These are phyloP conservation scores for Pyxicephalus adspersus DNA, from an alignment of 2,113 vertebrate genomes.

Conservation along the genomic window DNA sequence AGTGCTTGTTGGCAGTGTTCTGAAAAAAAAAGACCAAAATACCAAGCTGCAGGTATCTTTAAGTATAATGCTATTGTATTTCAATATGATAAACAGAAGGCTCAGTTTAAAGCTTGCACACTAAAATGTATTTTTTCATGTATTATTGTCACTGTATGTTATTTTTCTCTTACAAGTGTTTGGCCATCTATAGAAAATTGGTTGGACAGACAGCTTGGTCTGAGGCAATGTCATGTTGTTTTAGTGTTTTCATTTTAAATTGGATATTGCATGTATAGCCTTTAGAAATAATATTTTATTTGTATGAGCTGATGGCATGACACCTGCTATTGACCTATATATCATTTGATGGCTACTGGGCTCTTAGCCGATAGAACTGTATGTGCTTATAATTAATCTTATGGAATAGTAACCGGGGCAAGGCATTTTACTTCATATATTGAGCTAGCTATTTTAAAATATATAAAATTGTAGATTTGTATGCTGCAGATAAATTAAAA, in stretches of 20 bases:
- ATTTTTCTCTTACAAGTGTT: not conserved
- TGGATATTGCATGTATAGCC: constrained; percentile 29
- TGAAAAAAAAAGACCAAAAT: no score
- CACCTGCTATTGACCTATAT: constrained; percentile 43
- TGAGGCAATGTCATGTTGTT: constrained; percentile 7
- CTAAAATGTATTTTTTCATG: no score
- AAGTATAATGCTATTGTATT: no score
- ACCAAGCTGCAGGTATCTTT: no score
- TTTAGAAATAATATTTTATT: not conserved
- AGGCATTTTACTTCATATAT: not conserved
- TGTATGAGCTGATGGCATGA: constrained; percentile 18
- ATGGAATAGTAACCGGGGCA: not conserved
- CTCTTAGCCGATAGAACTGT: not conserved
- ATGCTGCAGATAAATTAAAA: no score
- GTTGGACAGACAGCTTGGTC: not conserved
- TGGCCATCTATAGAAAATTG: constrained; percentile 1
- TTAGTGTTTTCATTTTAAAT: constrained; percentile 20
- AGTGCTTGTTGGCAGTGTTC: no score
- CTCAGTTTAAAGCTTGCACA: no score
- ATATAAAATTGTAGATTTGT: no score
- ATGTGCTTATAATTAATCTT: not conserved
- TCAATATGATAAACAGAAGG: no score
- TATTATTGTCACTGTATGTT: not conserved
- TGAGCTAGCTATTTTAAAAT: not conserved
- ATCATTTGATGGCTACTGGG: constrained; percentile 6